Base-by-base conservation (phyloP, 2,888 invertebrate species). In the Dasypolia templi region DNA sequence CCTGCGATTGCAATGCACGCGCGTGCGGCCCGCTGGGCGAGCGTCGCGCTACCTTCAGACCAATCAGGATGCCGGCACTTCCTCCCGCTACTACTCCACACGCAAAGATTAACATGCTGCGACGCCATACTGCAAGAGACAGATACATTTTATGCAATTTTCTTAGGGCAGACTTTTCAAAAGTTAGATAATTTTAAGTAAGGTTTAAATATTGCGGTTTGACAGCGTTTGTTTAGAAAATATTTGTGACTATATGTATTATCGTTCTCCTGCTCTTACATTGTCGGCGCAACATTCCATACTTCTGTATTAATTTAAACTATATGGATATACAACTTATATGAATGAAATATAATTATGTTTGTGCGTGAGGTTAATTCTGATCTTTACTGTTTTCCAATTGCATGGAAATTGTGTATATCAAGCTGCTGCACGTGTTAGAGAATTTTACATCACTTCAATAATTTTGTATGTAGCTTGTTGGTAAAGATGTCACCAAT, bases 71-170 rank as follows among this genome's bases (percentile, higher is more conserved):
- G 1, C 96, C 96, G 14, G 92, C 91, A 62, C 92, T 89, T 0
- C 94, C 93, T 14, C 96, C 96, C 58, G 91, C 79, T 19, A 88
- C 88, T 51, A 87, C 92, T 0, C 96, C 96, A 77, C 93, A 93
- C 5, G 90, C 85, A 88, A 96, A 96, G 53, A 96, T 90, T 35
- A 95, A n/a, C 87, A 95, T 88, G 66, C 94, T 94, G 67, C 94
- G 94, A 0, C 96, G 94, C 96, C 96, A 96, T 81, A 96, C 96
- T 96, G 88, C 9, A 39, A 35, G 2, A 63, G 7, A 72, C 14
- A 12, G 11, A 61, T 0, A 35, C 19, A 72, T 46, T 19, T 19
- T 32, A 68, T 26, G 44, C 19, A 44, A 12, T 44, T 62, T 19
- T 62, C 14, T 19, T 11, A 26, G 0, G 4, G 17, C 39, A 0